Evolutionary conservation across 2,797 vertebrate species (phyloP), one percentile per base, ranked within the genome.

Genomic region (Setipinna tenuifilis): DNA sequence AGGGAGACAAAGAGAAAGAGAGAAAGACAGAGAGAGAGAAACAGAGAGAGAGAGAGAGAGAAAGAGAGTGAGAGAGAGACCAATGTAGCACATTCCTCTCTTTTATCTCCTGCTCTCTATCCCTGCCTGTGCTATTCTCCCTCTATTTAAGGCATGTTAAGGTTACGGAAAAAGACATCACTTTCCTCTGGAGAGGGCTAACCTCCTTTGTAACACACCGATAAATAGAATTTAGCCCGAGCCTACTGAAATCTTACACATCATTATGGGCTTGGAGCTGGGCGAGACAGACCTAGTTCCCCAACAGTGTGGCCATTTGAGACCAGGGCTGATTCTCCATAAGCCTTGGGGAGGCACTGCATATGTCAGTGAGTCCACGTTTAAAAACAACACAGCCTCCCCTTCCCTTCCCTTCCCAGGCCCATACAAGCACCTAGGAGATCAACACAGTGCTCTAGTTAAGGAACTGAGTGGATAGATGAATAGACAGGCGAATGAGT

Each of bases 1-100:
- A 61, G 68, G 75, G 31, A 44, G 12, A 50, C 44, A 78, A 46
- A 46, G n/a, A 12, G 62, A 80, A 83, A 88, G 87, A 86, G 82
- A 89, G 57, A 54, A 7, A 54, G 14, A 54, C 0, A 54, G 50
- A 54, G 14, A 54, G 9, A 14, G 50, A 54, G 50, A 14, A 54
- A 14, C 0, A 54, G 50, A 54, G 7, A 14, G 50, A 54, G 50
- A 54, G 50, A 3, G 7, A 54, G 50, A 54, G 84, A 89, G 84
- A 86, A 81, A 81, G 54, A 62, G 68, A 54, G 21, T 81, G 50
- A 83, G 4, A 75, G 14, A 61, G 54, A 44, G 17, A 31, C 21
- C 41, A 31, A 28, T 41, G 35, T 35, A 78, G 31, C 71, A 41
- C 71, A 41, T 16, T 17, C 31, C 31, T 7, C 16, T 41, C 31